Base-by-base conservation (phyloP, 2,888 invertebrate genomes). In the Thumatha senex region DNA sequence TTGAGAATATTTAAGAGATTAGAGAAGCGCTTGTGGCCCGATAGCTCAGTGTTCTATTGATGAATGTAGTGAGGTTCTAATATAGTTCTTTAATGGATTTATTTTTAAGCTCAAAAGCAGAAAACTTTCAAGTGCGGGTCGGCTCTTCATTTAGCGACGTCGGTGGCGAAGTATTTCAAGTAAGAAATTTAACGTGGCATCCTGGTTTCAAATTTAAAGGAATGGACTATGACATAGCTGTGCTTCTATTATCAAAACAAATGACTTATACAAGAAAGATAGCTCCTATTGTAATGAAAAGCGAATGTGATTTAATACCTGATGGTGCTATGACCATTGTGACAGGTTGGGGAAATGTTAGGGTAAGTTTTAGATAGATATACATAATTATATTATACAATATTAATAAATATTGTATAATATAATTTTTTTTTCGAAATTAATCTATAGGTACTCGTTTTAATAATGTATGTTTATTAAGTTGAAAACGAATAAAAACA, bases 211-310 rank as follows among this genome's bases (percentile, higher is more conserved):
- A 83, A 11, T 89, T 78, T 46, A 63, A 67, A 0, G 82, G 81
- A n/a, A 92, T 93, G 74, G 94, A 94, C 52, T 92, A 86, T 49
- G 95, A 95, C 46, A 86, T 93, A 33, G 93, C 94, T 0, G 65
- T 94, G 0, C 63, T 95, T 7, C 88, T 92, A 79, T 78, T 95
- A 0, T 61, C 85, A 0, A 82, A 79, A 8, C 86, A 92, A 1
- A 78, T 95, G 35, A 61, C 71, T n/a, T 93, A 91, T 51, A 86
- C 74, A 54, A 80, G 84, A 0, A 79, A 72, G 0, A 87, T 92
- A 0, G 78, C 82, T 35, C 75, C 90, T 0, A 84, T 93, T 0
- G 64, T 78, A 7, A 70, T 94, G 66, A 82, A 90, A 5, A 74
- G 78, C 0, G 38, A 58, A 0, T 79, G 76, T 2, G 82, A 84